Evolutionary conservation across 2,113 vertebrate genomes (phyloP), one percentile per base, ranked within the genome.

Genomic region (Tachysurus vachellii): DNA sequence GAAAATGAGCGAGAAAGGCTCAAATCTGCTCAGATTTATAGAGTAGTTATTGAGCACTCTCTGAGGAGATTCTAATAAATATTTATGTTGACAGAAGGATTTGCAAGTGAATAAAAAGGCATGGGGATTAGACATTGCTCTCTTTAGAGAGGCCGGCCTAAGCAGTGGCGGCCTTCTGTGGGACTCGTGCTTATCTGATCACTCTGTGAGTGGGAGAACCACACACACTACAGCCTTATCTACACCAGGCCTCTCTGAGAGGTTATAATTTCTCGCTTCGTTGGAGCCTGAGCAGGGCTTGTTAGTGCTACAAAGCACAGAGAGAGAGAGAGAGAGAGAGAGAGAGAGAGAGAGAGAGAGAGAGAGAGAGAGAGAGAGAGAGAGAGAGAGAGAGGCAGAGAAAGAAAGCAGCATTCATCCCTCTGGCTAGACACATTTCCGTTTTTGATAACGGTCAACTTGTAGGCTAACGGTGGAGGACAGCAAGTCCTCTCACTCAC

Each of bases 191-290:
- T 95, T 96, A 98, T 97, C 97, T 97, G 97, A 98, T 98, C 95
- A 96, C 59, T 86, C 86, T 88, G 93, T 94, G 95, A 97, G 97
- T 96, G 95, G 95, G 96, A 96, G 96, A 97, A 94, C 88, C 92
- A 95, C 96, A 97, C 97, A 99, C 97, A 98, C 93, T 96, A 95
- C 97, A 97, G 96, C 96, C 97, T 98, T 99, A 99, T 98, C 97
- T 98, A 96, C 96, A 93, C 96, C 97, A 92, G 96, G 95, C 96
- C 97, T 97, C 97, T 96, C 92, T 95, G 96, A 96, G 97, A 98
- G 97, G 99, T 99, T 97, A 99, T 98, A 99, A 99, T 99, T 99
- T 99, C 97, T 97, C 97, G 98, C 97, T 96, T 99, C 98, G 96
- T 91, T 98, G 98, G 97, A 99, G 97, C 97, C 96, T 97, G 95